Evolutionary conservation across 2,113 vertebrate genomes (phyloP).

Genomic region (Malurus alboscapulatus): DNA sequence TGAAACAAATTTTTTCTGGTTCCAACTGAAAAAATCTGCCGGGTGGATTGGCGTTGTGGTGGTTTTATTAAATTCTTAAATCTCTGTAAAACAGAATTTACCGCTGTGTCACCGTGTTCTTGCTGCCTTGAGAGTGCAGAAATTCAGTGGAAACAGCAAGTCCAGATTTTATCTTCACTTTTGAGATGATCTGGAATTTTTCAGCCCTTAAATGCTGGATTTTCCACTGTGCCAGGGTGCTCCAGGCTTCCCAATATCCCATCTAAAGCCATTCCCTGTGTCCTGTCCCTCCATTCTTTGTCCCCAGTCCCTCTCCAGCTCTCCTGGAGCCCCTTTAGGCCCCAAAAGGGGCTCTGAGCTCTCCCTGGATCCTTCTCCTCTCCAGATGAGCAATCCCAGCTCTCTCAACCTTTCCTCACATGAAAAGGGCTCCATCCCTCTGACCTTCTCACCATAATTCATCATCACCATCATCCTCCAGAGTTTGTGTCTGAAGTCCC

Average conservation of each 20-base stretch:
- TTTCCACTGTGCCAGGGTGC: neutral
- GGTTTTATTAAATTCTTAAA: neutral
- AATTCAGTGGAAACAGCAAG: neutral
- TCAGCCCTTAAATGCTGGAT: neutral
- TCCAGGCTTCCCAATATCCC: neutral
- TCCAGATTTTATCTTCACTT: neutral
- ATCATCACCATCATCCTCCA: accelerated
- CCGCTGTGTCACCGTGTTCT: accelerated
- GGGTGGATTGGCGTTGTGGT: neutral
- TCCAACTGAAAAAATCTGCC: accelerated
- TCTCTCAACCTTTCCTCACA: neutral
- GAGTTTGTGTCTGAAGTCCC: neutral
- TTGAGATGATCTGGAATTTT: neutral
- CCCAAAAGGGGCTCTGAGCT: accelerated
- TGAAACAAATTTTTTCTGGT: neutral
- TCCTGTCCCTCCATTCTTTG: neutral
- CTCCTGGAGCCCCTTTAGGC: neutral
- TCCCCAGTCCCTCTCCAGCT: neutral
- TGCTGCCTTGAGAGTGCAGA: neutral
- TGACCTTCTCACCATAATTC: accelerated
- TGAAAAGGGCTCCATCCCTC: neutral
- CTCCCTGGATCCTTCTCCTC: neutral
- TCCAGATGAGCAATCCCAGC: accelerated
- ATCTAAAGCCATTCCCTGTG: neutral
- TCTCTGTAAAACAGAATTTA: neutral